Evolutionary conservation across 2,797 vertebrate species (phyloP).

Genomic region (Etheostoma nigrum): DNA sequence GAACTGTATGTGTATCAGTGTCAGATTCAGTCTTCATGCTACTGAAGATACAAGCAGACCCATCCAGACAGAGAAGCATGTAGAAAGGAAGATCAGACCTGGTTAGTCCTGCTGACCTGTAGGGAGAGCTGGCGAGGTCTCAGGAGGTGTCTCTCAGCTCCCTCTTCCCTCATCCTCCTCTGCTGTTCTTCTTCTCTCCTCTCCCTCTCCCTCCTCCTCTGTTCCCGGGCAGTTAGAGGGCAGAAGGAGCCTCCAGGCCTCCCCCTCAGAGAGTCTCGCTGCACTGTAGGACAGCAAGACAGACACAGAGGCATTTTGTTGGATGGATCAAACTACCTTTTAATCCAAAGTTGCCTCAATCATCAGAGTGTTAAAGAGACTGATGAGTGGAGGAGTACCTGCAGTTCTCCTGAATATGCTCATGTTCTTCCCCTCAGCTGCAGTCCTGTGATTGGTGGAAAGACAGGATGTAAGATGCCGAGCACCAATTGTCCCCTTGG

Average conservation of each 20-base stretch:
- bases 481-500: slow-evolving; percentile 68
- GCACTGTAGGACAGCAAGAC: slow-evolving; percentile 34
- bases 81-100: slow-evolving; percentile 40
- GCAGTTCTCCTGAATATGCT: slow-evolving; percentile 30
- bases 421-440: slow-evolving; percentile 30
- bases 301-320: not conserved
- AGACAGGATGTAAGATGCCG: slow-evolving; percentile 37
- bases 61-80: not conserved
- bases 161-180: slow-evolving; percentile 33
- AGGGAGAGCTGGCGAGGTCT: slow-evolving; percentile 64
- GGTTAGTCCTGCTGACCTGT: slow-evolving; percentile 54
- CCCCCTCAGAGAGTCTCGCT: slow-evolving; percentile 26
- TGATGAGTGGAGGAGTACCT: slow-evolving; percentile 34
- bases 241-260: slow-evolving; percentile 23
- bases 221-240: slow-evolving; percentile 31
- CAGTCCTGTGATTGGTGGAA: slow-evolving; percentile 47
- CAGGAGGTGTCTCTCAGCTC: slow-evolving; percentile 41
- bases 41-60: not conserved
- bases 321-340: not conserved
- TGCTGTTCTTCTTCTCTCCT: slow-evolving; percentile 36
- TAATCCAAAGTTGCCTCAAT: not conserved
- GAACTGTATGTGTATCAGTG: not conserved
- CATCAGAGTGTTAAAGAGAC: not conserved
- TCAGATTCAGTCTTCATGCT: not conserved
- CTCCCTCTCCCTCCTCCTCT: slow-evolving; percentile 51